Base-by-base conservation (phyloP, 1,140 invertebrate genomes). In the Zelostemma sp. region DNA sequence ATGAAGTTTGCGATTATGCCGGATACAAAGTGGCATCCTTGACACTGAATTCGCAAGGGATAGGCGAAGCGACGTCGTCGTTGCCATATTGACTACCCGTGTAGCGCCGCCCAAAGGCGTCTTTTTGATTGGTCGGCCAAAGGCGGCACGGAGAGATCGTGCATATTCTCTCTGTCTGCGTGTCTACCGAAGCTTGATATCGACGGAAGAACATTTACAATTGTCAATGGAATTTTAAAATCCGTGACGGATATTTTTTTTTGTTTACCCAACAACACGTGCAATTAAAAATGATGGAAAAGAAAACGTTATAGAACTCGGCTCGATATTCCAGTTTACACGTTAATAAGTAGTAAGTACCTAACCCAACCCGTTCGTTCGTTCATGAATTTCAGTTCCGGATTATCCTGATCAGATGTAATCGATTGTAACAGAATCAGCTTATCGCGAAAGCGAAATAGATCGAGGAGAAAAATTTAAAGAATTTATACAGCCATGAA, bases 81-180 rank as follows among this genome's bases (percentile, higher is more conserved):
- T 25, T 25, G 21, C 21, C 21, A 25, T 25, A 25, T 25, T 25
- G 21, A 25, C 21, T 35, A 35, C 11, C 33, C n/a, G 33, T 35
- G 33, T 35, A 35, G 33, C 33, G 33, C 33, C 33, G 33, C 33
- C 33, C 33, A 35, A 35, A 35, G 33, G 33, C 33, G 33, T 35
- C 33, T n/a, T 35, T 35, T 35, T 6, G 33, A 35, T 35, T 35
- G 33, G 33, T n/a, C 33, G 33, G 33, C 6, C 33, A n/a, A 35
- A 35, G 33, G 33, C 33, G 33, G 11, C 33, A 9, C 33, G n/a
- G 33, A 35, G n/a, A 3, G 33, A 35, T 9, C n/a, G 33, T 35
- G 33, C 33, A 9, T 25, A 25, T 25, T n/a, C n/a, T n/a, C n/a
- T n/a, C n/a, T n/a, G n/a, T 25, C 3, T 25, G 21, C 8, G 21